Percentiles rank a stretch among this genome's conserved stretches.
These are phyloP conservation scores for Propithecus coquereli DNA, from an alignment of 2,113 vertebrate species.

Conservation along the genomic window DNA sequence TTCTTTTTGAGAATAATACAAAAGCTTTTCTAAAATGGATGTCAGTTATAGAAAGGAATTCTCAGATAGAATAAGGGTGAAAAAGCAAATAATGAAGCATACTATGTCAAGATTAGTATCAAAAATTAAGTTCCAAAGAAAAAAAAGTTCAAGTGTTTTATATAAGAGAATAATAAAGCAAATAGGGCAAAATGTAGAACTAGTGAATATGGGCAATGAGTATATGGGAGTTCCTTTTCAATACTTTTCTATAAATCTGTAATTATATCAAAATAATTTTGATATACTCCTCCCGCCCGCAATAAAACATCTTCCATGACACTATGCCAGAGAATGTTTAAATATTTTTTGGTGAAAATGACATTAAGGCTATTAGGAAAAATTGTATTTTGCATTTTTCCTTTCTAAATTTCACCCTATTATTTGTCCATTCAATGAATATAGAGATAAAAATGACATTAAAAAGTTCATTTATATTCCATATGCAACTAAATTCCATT, in stretches of 20 bases:
- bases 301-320: neutral
- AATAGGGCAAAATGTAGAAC: neutral
- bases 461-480: neutral
- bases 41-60: neutral
- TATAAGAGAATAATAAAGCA: neutral
- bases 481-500: neutral
- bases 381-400: neutral
- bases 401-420: neutral
- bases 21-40: neutral
- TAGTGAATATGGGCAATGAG: neutral
- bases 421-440: neutral
- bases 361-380: neutral
- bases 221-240: neutral
- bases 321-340: neutral
- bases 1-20: neutral
- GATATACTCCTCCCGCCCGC: neutral
- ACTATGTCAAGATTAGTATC: neutral
- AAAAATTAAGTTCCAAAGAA: neutral
- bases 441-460: neutral
- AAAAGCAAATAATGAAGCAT: neutral
- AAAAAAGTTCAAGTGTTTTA: neutral
- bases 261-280: neutral
- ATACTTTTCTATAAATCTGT: neutral
- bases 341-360: neutral
- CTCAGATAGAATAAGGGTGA: neutral